Base-by-base conservation (phyloP, 1,140 invertebrate genomes). In the Aphaenogaster floridana region DNA sequence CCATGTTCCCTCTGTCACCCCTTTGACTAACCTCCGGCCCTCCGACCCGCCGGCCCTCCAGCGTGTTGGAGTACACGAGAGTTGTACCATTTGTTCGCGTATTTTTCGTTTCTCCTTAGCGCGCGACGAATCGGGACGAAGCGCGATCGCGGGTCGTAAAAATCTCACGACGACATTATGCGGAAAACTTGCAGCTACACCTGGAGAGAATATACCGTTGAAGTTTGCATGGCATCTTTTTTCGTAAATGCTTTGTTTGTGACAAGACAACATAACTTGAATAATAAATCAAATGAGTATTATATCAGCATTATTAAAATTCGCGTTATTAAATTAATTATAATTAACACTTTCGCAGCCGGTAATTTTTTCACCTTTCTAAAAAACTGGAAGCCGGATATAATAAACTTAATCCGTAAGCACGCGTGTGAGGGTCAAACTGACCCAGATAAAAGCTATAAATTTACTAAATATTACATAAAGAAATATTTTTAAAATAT, bases 141-240 rank as follows among this genome's bases (percentile, higher is more conserved):
- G 36, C 52, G 80, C 69, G 42, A 84, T 74, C 69, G 54, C 17
- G 28, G 8, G 17, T 74, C 80, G 69, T 84, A 84, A 84, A 84
- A 84, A 61, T 84, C 66, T 84, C 68, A 69, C 48, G 66, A 59
- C 54, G 54, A 42, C 28, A 45, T 84, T 48, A 21, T 54, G 80
- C 68, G 52, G 28, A 39, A 36, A 84, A 74, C 21, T 81, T 57
- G 42, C 7, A 59, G n/a, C 54, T 59, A 13, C 21, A 59, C 13
- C 34, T 71, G 64, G 5, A 28, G 28, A 28, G 28, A 71, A 57
- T 34, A 11, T 71, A 42, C 21, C n/a, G 11, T 34, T 1, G 1
- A 59, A 83, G 21, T 83, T 72, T 45, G 9, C 39, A 21, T 8
- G 42, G 45, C 15, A 39, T 9, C 15, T 42, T 36, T 71, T 83